Percentiles rank a stretch among this genome's conserved stretches.
Evolutionary conservation across 2,888 invertebrate species (phyloP).

Genomic region (Hyposoter didymator): DNA sequence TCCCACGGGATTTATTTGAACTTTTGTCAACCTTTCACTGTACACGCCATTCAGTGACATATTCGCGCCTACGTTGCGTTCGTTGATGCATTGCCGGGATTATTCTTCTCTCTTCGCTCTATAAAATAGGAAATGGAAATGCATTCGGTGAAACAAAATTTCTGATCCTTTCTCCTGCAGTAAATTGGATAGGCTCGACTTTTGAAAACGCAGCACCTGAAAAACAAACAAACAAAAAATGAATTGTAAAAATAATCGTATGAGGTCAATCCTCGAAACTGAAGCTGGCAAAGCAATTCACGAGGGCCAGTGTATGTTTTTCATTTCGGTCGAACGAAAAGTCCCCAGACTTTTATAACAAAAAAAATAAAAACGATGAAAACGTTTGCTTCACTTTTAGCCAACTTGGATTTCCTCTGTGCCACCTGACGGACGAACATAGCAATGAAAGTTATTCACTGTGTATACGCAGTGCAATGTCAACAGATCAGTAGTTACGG

Average conservation of each 20-base stretch:
- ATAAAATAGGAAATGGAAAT: conserved; percentile 30
- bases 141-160: conserved; percentile 26
- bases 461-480: not conserved
- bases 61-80: conserved; percentile 27
- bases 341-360: no score
- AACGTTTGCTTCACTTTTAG: not conserved
- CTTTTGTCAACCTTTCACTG: conserved; percentile 66
- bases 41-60: conserved; percentile 42
- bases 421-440: not conserved
- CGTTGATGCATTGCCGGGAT: conserved; percentile 61
- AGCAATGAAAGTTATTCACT: not conserved
- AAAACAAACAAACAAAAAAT: conserved; percentile 20
- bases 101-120: conserved; percentile 47
- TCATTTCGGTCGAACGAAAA: no score
- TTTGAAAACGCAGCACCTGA: not conserved
- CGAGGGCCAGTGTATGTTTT: not conserved
- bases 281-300: not conserved
- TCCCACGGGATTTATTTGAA: conserved; percentile 73
- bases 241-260: not conserved
- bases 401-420: not conserved
- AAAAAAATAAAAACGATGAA: not conserved
- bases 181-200: not conserved
- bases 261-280: not conserved
- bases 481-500: conserved; percentile 17
- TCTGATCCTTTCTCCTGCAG: not conserved